Percentiles rank a stretch among this genome's conserved stretches.
These are phyloP conservation scores for Dendrocincla fuliginosa DNA, from an alignment of 2,797 vertebrate species.

Conservation along the genomic window DNA sequence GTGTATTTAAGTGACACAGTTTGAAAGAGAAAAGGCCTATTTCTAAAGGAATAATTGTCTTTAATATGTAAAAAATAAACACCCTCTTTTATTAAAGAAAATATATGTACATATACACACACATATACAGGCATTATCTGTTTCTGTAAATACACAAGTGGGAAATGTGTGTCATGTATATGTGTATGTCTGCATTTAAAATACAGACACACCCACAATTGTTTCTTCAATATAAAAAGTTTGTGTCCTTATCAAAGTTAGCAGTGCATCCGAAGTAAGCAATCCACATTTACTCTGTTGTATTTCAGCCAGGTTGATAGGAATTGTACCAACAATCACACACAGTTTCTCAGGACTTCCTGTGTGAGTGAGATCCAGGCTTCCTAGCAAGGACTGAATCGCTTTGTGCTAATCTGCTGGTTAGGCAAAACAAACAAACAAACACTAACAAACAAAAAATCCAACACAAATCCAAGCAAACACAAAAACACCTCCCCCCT, in stretches of 20 bases:
- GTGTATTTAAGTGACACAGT: background rate
- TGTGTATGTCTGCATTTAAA: background rate
- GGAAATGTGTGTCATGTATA: background rate
- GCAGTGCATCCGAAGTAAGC: background rate
- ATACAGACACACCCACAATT: background rate
- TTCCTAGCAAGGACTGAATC: background rate
- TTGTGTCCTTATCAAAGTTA: background rate
- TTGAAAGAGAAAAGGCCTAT: background rate
- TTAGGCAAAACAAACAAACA: background rate
- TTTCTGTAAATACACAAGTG: background rate
- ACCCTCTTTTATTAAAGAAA: background rate
- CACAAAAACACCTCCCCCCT: rapidly evolving
- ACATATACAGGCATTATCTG: background rate
- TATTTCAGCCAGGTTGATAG: background rate
- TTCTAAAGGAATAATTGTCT: background rate
- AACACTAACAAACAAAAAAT: background rate
- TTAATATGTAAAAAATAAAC: background rate
- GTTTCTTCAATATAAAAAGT: background rate
- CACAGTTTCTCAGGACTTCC: background rate
- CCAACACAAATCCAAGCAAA: background rate
- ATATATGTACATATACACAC: background rate
- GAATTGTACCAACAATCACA: background rate
- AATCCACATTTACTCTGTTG: background rate
- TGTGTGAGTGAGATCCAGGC: rapidly evolving
- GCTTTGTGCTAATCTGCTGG: background rate